These are phyloP conservation scores for Pasiphila rectangulata DNA, from an alignment of 2,888 invertebrate species.

Conservation along the genomic window DNA sequence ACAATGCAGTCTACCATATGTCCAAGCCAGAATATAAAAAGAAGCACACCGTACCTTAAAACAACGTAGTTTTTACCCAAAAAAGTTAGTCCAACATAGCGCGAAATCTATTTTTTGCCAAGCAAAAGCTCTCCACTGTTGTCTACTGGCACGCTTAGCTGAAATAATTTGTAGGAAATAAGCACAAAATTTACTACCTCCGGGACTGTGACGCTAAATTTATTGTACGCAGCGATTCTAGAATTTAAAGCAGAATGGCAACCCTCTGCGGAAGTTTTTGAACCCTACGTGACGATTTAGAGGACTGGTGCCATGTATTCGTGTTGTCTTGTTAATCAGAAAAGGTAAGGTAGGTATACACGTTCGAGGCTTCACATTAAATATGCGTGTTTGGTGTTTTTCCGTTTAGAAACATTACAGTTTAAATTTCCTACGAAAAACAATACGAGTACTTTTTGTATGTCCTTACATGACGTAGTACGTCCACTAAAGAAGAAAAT, in stretches of 20 bases:
- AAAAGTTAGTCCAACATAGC: constrained; percentile 15
- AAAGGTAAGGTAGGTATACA: background rate
- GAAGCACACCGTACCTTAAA: constrained; percentile 14
- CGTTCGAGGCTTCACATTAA: no score
- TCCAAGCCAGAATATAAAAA: constrained; percentile 10
- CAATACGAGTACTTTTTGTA: no score
- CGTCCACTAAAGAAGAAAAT: no score
- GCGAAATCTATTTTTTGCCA: constrained; percentile 25
- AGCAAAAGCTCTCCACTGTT: constrained; percentile 20
- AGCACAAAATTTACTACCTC: constrained; percentile 62
- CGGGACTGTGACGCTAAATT: constrained; percentile 59
- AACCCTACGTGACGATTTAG: constrained; percentile 22
- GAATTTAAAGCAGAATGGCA: constrained; percentile 69
- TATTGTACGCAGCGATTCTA: constrained; percentile 66
- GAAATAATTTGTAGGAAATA: constrained; percentile 70
- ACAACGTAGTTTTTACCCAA: constrained; percentile 12
- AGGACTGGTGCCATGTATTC: constrained; percentile 5
- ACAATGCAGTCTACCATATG: constrained; percentile 3
- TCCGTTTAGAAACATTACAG: no score
- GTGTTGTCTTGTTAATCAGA: background rate
- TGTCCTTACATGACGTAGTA: no score
- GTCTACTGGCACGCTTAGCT: constrained; percentile 40
- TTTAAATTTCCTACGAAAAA: no score
- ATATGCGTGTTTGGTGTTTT: no score
- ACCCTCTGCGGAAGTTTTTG: constrained; percentile 47